Percentiles rank a stretch among this genome's conserved stretches.
phyloP scores from a whole-genome alignment of 1,140 invertebrate genomes.

The Scaptomyza hsui region DNA sequence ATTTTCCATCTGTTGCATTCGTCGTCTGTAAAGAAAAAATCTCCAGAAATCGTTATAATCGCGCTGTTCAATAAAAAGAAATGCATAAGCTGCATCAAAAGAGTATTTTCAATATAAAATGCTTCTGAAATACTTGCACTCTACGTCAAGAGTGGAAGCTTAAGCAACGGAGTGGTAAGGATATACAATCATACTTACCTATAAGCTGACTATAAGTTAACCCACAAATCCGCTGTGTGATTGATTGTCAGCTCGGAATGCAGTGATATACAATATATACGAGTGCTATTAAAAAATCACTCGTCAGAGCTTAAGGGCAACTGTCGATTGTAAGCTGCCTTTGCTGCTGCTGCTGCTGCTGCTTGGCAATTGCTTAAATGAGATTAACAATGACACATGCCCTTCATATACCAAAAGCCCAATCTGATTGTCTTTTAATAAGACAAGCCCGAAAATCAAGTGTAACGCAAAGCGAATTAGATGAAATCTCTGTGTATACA shows the following conservation, averaged over 20 bases:
- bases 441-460: conserved; percentile 50
- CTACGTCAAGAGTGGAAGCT: too few relatives aligned
- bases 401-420: conserved; percentile 25
- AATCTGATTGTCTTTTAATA: conserved; percentile 55
- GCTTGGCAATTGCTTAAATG: conserved; percentile 18
- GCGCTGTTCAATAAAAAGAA: too few relatives aligned
- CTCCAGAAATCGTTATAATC: too few relatives aligned
- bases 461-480: conserved; percentile 51
- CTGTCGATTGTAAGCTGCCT: conserved; percentile 16
- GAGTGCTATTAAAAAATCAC: conserved; percentile 33
- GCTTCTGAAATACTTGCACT: too few relatives aligned
- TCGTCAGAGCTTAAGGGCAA: conserved; percentile 17
- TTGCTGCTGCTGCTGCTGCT: not conserved
- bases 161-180: too few relatives aligned
- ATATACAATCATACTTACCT: not conserved
- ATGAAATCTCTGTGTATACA: conserved; percentile 44
- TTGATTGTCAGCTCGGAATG: conserved; percentile 1
- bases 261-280: not conserved
- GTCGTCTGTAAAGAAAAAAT: too few relatives aligned
- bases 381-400: conserved; percentile 42
- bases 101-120: too few relatives aligned
- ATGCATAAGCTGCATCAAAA: too few relatives aligned
- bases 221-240: not conserved
- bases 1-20: too few relatives aligned
- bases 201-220: not conserved